Conservation (phyloP, 2,888 invertebrate genomes). For the Drosophila atripex region DNA sequence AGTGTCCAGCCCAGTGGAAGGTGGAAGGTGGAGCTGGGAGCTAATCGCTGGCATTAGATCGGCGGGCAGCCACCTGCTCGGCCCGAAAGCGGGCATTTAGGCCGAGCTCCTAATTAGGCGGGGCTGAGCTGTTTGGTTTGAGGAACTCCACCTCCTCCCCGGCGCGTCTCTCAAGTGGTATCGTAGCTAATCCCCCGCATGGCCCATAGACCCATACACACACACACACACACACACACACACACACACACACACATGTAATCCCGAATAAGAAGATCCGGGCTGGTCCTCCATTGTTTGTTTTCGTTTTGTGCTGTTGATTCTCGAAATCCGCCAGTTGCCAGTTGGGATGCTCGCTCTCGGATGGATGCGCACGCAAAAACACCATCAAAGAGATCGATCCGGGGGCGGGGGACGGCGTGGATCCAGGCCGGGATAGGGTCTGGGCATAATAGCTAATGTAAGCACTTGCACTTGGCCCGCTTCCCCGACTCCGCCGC, state of each 20-base stretch:
- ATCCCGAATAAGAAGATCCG: not conserved
- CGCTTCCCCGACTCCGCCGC: conserved; percentile 15
- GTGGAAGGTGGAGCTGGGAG: not conserved
- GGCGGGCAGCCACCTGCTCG: conserved; percentile 18
- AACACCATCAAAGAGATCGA: conserved; percentile 66
- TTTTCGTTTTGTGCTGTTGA: conserved; percentile 46
- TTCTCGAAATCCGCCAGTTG: conserved; percentile 55
- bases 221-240: too few relatives aligned
- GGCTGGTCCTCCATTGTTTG: conserved; percentile 46
- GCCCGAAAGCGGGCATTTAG: not conserved
- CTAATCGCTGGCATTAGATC: conserved; percentile 11
- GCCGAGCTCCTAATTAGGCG: not conserved
- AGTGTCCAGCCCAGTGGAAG: conserved; percentile 1
- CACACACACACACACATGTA: too few relatives aligned
- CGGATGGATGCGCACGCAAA: conserved; percentile 42
- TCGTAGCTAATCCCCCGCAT: conserved; percentile 59
- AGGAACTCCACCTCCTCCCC: not conserved
- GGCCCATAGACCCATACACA: not conserved
- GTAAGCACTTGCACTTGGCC: conserved; percentile 64
- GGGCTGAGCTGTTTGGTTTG: not conserved
- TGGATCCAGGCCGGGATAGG: not conserved
- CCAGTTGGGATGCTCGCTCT: conserved; percentile 51
- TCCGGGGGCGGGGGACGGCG: conserved; percentile 6
- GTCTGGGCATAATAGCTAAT: conserved; percentile 62
- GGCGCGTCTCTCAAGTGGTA: conserved; percentile 52